Conservation (phyloP, 2,797 vertebrate genomes). For the Eulemur mongoz region DNA sequence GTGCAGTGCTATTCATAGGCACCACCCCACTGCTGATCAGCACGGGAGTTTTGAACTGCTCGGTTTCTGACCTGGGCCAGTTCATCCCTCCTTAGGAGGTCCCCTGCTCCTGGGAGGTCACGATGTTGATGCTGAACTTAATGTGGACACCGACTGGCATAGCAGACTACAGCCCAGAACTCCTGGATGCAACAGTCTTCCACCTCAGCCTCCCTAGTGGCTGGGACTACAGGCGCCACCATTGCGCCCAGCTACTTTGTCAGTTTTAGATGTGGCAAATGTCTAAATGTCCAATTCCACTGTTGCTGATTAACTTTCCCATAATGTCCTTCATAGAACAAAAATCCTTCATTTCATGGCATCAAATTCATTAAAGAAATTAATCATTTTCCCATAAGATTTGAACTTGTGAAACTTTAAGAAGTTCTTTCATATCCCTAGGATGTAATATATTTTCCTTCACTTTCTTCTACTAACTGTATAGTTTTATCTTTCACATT, state of each 20-base stretch:
- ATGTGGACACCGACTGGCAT: background rate
- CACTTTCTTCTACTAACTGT: background rate
- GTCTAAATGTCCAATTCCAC: background rate
- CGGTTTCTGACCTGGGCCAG: background rate
- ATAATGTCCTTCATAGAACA: background rate
- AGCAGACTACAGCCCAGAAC: background rate
- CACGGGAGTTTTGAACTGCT: background rate
- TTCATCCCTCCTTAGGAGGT: background rate
- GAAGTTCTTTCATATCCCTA: background rate
- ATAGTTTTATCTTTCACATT: background rate
- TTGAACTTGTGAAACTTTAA: background rate
- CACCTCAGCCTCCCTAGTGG: background rate
- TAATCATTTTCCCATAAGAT: background rate
- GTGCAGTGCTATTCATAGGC: background rate
- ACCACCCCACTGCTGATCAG: background rate
- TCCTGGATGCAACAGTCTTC: background rate
- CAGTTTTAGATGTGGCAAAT: background rate
- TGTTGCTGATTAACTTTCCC: background rate
- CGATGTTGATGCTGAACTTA: background rate
- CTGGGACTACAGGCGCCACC: background rate
- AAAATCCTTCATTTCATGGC: background rate
- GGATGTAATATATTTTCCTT: background rate
- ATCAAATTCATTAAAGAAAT: background rate
- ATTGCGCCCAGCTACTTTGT: background rate
- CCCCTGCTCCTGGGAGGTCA: background rate